Conservation (phyloP, 2,888 invertebrate genomes). For the Drosophila mimica region DNA sequence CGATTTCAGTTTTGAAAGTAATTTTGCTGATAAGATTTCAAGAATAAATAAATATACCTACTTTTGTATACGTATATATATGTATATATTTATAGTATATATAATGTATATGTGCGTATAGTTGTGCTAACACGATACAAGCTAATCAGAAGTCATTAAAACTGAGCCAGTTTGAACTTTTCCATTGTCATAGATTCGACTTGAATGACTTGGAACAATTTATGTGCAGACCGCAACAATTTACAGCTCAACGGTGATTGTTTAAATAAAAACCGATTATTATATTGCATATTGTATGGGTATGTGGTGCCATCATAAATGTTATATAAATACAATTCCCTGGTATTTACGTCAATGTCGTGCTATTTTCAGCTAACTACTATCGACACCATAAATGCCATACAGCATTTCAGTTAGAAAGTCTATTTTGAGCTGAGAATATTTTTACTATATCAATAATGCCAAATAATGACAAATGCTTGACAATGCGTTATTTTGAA, state of each 20-base stretch:
- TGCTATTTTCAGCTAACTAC: slow-evolving; percentile 22
- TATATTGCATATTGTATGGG: slow-evolving; percentile 7
- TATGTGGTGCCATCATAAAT: slow-evolving; percentile 51
- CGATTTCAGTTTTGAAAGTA: slow-evolving; percentile 62
- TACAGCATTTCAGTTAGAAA: slow-evolving; percentile 31
- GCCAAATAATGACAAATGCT: too few species aligned
- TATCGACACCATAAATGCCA: slow-evolving; percentile 38
- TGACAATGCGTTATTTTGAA: too few species aligned
- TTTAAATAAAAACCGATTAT: slow-evolving; percentile 74
- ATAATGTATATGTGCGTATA: neutral
- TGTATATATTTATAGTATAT: neutral
- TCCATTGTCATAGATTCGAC: slow-evolving; percentile 54
- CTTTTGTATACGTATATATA: neutral
- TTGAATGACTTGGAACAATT: slow-evolving; percentile 62
- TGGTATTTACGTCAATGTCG: slow-evolving; percentile 44
- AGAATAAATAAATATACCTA: slow-evolving; percentile 27
- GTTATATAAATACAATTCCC: slow-evolving; percentile 41
- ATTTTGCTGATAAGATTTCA: slow-evolving; percentile 67
- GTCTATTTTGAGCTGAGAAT: slow-evolving; percentile 11
- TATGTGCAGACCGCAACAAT: slow-evolving; percentile 65
- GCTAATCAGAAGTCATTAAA: slow-evolving; percentile 56
- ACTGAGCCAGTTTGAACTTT: slow-evolving; percentile 40
- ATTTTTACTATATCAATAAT: neutral
- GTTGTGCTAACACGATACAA: slow-evolving; percentile 29
- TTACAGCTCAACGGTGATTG: slow-evolving; percentile 69